Conservation (phyloP, 1,140 invertebrate genomes). For the Pseudomyrmex sp. region DNA sequence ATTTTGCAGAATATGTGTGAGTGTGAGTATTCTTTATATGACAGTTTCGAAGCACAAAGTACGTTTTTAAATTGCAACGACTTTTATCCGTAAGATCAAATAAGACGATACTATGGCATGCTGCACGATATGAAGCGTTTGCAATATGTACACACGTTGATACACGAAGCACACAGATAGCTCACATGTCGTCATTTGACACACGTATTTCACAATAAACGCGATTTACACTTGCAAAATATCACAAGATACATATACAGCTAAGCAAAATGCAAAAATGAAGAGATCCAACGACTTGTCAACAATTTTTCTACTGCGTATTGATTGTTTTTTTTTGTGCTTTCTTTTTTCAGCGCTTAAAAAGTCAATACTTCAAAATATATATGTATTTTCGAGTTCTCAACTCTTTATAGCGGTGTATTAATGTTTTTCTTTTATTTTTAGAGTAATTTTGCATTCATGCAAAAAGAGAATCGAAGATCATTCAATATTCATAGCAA, state of each 20-base stretch:
- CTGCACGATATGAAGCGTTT: slow-evolving; percentile 31
- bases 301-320: not conserved
- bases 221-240: slow-evolving; percentile 21
- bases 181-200: not conserved
- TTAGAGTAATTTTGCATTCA: slow-evolving; percentile 23
- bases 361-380: slow-evolving; percentile 2
- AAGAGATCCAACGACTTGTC: not conserved
- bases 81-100: slow-evolving; percentile 7
- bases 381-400: not conserved
- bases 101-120: slow-evolving; percentile 30
- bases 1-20: slow-evolving; percentile 42
- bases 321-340: no score
- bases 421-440: not conserved
- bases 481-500: slow-evolving; percentile 35
- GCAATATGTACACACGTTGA: slow-evolving; percentile 29
- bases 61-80: slow-evolving; percentile 8
- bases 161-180: not conserved
- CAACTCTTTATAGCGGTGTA: no score
- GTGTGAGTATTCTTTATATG: slow-evolving; percentile 9
- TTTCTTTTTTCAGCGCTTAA: not conserved
- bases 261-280: slow-evolving; percentile 35
- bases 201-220: slow-evolving; percentile 25
- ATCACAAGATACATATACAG: not conserved
- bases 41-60: not conserved
- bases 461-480: slow-evolving; percentile 31